Conservation (phyloP, 2,113 vertebrate genomes). For the Leucoraja erinaceus region DNA sequence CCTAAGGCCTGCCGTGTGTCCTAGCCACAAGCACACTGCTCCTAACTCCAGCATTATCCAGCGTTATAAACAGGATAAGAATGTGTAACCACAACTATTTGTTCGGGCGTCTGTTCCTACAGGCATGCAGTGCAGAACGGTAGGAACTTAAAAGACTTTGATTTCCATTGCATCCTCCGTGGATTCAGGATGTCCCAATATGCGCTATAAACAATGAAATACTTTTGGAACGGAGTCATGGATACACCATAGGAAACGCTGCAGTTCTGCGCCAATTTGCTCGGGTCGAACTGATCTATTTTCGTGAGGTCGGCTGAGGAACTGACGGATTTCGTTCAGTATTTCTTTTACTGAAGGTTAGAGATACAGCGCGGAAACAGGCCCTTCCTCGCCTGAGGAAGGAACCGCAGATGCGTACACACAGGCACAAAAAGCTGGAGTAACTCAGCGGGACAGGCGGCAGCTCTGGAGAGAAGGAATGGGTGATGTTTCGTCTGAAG, state of each 20-base stretch:
- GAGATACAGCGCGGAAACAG: too few relatives aligned
- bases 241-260: background rate
- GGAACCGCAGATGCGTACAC: too few relatives aligned
- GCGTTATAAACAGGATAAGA: background rate
- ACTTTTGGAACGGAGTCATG: background rate
- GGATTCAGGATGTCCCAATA: background rate
- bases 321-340: background rate
- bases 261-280: background rate
- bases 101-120: background rate
- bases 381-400: too few relatives aligned
- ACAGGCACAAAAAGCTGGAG: too few relatives aligned
- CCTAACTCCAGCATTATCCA: background rate
- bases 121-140: background rate
- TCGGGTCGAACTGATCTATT: background rate
- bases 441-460: too few relatives aligned
- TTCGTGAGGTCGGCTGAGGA: background rate
- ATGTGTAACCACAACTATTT: background rate
- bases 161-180: background rate
- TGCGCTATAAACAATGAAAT: background rate
- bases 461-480: too few relatives aligned
- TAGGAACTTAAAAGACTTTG: background rate
- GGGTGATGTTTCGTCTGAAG: rapidly evolving
- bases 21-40: too few relatives aligned
- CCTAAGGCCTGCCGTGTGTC: too few relatives aligned
- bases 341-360: too few relatives aligned